These are phyloP conservation scores for Balanococcus diminutus DNA, from an alignment of 2,888 invertebrate genomes.

Conservation along the genomic window DNA sequence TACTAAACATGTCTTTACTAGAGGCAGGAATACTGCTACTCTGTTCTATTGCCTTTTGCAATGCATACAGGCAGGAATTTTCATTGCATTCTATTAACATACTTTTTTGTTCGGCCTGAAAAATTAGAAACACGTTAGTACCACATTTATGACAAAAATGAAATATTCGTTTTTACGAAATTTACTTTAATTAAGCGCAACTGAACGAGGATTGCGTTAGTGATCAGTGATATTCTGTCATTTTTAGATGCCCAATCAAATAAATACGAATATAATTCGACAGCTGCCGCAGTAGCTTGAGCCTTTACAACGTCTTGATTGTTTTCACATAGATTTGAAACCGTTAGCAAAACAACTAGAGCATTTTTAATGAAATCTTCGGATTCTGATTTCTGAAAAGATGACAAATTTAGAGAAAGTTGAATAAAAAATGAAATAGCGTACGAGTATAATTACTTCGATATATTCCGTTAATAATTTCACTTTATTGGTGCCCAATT, in stretches of 20 bases:
- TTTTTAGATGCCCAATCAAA: constrained; percentile 65
- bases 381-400: constrained; percentile 59
- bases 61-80: constrained; percentile 64
- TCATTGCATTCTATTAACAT: constrained; percentile 27
- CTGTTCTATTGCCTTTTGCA: constrained; percentile 65
- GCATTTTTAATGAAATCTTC: constrained; percentile 61
- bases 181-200: constrained; percentile 75
- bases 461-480: constrained; percentile 61
- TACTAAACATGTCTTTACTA: constrained; percentile 35
- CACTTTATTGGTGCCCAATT: constrained; percentile 62
- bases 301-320: constrained; percentile 62
- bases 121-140: neutral
- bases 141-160: neutral
- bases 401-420: neutral
- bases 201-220: constrained; percentile 71
- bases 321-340: constrained; percentile 64
- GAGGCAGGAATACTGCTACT: constrained; percentile 64
- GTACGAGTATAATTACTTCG: neutral
- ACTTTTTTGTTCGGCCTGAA: constrained; percentile 49
- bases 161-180: neutral
- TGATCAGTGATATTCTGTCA: constrained; percentile 66
- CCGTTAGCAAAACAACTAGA: constrained; percentile 65
- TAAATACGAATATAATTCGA: constrained; percentile 65
- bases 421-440: neutral
- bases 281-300: constrained; percentile 63